A percentile compares a stretch with the other conserved stretches of the same genome.
Evolutionary conservation across 2,797 vertebrate species (phyloP).

Genomic region (Picus viridis): DNA sequence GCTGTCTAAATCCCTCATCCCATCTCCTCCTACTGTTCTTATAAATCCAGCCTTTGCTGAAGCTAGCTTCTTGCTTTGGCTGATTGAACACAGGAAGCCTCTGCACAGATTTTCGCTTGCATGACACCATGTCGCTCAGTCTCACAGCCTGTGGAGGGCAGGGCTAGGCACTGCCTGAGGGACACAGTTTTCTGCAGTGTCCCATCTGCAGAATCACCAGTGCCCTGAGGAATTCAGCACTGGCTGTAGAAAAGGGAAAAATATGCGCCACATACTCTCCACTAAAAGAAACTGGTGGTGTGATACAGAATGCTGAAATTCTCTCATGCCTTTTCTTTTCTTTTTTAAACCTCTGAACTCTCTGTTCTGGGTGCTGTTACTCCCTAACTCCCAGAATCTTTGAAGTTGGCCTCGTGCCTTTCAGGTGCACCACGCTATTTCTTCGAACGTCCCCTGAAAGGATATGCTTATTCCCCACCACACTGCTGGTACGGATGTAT

Average conservation of each 20-base stretch:
- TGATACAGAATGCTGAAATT: slow-evolving; percentile 1
- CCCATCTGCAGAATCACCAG: slow-evolving; percentile 19
- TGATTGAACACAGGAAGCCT: not conserved
- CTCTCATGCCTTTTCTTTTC: not conserved
- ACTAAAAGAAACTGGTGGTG: not conserved
- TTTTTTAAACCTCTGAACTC: not conserved
- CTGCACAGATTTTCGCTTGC: rapidly evolving
- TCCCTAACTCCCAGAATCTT: not conserved
- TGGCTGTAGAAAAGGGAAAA: slow-evolving; percentile 62
- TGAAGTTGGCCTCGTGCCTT: not conserved
- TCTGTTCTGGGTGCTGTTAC: not conserved
- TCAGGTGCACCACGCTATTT: not conserved
- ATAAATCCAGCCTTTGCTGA: not conserved
- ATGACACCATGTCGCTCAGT: not conserved
- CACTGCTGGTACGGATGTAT: too few species aligned
- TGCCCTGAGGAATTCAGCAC: slow-evolving; percentile 73
- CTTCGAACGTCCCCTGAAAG: not conserved
- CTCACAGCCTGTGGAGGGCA: not conserved
- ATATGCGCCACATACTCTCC: slow-evolving; percentile 30
- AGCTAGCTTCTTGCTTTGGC: not conserved
- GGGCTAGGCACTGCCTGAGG: not conserved
- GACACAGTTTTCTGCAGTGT: not conserved
- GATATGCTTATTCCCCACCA: not conserved
- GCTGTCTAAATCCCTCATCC: not conserved
- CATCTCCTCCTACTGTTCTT: not conserved